Conservation (phyloP, 2,113 vertebrate genomes). For the Pycnonotus jocosus region DNA sequence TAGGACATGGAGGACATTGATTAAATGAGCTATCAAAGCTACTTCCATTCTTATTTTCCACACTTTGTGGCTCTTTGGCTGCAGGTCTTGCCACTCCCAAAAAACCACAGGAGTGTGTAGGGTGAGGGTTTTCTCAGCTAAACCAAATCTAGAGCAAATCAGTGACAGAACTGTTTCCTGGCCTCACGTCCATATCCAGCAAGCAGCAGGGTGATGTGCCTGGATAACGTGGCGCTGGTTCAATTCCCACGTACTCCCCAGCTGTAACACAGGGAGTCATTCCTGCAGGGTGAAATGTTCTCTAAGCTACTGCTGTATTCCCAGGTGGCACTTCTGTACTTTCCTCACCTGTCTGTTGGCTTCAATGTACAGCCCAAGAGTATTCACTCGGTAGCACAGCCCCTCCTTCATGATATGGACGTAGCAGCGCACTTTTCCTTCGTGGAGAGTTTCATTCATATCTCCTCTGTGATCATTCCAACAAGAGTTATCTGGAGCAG, state of each 20-base stretch:
- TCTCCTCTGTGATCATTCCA: constrained; percentile 92
- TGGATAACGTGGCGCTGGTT: neutral
- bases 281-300: neutral
- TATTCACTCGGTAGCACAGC: constrained; percentile 91
- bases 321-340: neutral
- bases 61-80: neutral
- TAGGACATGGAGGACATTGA: neutral
- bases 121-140: neutral
- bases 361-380: constrained; percentile 90
- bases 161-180: neutral
- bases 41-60: neutral
- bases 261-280: neutral
- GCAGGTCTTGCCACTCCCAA: neutral
- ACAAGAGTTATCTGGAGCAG: constrained; percentile 83
- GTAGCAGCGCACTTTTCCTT: constrained; percentile 88
- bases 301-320: neutral
- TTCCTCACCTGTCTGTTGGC: constrained; percentile 89
- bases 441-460: constrained; percentile 85
- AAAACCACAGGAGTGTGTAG: neutral
- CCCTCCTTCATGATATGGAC: constrained; percentile 92
- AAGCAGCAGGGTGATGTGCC: neutral
- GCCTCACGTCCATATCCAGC: neutral
- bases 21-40: neutral
- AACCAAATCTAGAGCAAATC: neutral
- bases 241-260: neutral